Conservation (phyloP, 2,113 vertebrate genomes). For the Festucalex cinctus region DNA sequence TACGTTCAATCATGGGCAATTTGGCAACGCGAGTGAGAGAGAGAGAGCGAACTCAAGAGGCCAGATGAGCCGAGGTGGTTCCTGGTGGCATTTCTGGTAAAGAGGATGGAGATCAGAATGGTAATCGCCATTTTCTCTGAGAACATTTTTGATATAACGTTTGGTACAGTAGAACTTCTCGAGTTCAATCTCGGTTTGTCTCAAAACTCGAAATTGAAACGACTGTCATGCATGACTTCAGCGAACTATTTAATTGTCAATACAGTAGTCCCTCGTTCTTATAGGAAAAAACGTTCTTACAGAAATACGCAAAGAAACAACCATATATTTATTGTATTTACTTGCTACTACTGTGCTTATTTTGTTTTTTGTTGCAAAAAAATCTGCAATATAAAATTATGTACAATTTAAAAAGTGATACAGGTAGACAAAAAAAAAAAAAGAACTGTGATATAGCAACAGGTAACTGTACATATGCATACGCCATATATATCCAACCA, state of each 20-base stretch:
- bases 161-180: too few relatives aligned
- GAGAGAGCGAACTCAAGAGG: slow-evolving; percentile 49
- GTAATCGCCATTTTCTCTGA: not conserved
- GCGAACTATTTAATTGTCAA: too few relatives aligned
- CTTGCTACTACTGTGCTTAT: too few relatives aligned
- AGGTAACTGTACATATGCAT: not conserved
- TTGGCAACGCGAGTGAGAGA: slow-evolving; percentile 52
- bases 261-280: too few relatives aligned
- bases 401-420: too few relatives aligned
- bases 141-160: not conserved
- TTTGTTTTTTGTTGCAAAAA: too few relatives aligned
- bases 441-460: too few relatives aligned
- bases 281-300: too few relatives aligned
- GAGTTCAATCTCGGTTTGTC: not conserved
- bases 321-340: not conserved
- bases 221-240: too few relatives aligned
- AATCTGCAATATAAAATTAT: too few relatives aligned
- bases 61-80: slow-evolving; percentile 65
- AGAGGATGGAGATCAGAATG: slow-evolving; percentile 18
- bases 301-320: not conserved
- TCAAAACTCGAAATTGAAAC: too few relatives aligned
- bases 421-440: too few relatives aligned
- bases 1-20: slow-evolving; percentile 68
- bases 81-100: slow-evolving; percentile 40
- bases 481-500: not conserved